Conservation (phyloP, 2,797 vertebrate genomes). For the Tenualosa ilisha region DNA sequence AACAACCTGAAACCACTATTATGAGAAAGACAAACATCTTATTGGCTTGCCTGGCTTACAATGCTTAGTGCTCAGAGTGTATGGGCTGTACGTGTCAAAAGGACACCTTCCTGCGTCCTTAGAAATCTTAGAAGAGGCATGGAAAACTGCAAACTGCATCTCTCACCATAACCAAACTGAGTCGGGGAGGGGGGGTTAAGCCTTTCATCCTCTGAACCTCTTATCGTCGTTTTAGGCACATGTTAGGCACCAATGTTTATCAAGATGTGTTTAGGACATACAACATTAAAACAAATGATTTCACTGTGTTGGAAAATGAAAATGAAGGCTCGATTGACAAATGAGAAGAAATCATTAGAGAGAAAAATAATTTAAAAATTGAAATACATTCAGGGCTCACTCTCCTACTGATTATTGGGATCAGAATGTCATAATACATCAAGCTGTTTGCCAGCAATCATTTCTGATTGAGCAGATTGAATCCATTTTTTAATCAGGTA, state of each 20-base stretch:
- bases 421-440: not conserved
- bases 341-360: not conserved
- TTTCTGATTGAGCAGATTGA: conserved; percentile 12
- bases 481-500: conserved; percentile 10
- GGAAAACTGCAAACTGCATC: not conserved
- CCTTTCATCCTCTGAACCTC: no score
- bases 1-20: not conserved
- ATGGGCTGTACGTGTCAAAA: not conserved
- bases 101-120: not conserved
- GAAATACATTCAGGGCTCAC: not conserved
- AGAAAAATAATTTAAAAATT: not conserved
- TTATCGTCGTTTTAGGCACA: no score
- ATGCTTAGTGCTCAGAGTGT: not conserved
- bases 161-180: no score
- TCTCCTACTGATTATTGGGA: not conserved
- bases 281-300: not conserved
- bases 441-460: not conserved
- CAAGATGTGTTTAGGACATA: not conserved
- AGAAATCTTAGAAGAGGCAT: not conserved
- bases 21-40: not conserved
- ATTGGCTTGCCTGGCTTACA: not conserved
- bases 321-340: conserved; percentile 6
- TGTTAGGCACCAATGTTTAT: not conserved
- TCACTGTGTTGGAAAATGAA: not conserved
- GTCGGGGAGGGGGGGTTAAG: no score